Evolutionary conservation across 2,113 vertebrate species (phyloP), one percentile per base, ranked within the genome.

Genomic region (Saguinus midas): DNA sequence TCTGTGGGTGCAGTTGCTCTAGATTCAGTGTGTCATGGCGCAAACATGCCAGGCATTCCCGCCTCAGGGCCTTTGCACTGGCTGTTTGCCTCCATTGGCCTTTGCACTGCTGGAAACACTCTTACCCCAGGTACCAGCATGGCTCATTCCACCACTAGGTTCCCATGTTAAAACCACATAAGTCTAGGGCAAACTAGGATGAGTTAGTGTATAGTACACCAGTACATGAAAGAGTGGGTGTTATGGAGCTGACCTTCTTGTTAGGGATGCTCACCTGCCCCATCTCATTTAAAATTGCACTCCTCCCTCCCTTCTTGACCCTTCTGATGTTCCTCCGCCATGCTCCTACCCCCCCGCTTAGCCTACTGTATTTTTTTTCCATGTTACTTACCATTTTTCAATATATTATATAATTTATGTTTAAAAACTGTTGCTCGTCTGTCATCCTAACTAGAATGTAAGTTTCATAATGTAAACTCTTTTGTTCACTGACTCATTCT

Each of bases 31-130:
- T 3, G 52, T 5, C 8, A 0, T 3, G 64, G 11, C 20, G 21
- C 27, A 18, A 3, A 20, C 48, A 0, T 6, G 9, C 32, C 25
- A 27, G 10, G 25, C 8, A 1, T 1, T 3, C 58, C 43, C 16
- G 3, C n/a, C 57, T 23, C 37, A 4, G 27, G 50, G 29, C 37
- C 45, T 55, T 9, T 78, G 79, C n/a, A 20, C 40, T 7, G 5
- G 68, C n/a, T 37, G 8, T 64, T 35, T 84, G 72, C 84, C n/a
- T 50, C 6, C 40, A 45, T 45, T 45, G 58, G 27, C 40, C 20
- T 68, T 68, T n/a, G 32, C 20, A 11, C 23, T 23, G 57, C 70
- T 13, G 6, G 27, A 25, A 20, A 35, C 7, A 1, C 50, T 45
- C 17, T 72, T 55, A 14, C 25, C 55, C 37, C 8, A 16, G 40